Conservation (phyloP, 2,797 vertebrate species). For the Falco novaeseelandiae region DNA sequence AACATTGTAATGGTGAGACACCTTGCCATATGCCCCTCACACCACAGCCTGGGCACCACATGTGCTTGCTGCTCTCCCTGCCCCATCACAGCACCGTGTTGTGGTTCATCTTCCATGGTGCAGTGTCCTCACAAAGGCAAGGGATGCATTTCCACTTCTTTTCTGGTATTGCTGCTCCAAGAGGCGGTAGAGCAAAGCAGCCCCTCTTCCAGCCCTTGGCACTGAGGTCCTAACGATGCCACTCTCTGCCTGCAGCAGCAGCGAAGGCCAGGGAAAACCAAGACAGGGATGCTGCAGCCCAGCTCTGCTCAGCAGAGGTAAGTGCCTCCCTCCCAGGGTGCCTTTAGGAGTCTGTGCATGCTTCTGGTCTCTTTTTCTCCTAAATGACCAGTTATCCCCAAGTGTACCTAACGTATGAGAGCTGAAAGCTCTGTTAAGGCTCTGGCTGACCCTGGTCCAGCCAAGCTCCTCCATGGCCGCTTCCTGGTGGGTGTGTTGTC, state of each 20-base stretch:
- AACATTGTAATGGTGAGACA: neutral
- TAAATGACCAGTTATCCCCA: neutral
- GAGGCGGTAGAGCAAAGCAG: neutral
- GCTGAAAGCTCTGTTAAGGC: neutral
- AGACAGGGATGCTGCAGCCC: rapidly evolving
- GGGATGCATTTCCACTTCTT: neutral
- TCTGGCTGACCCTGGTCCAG: neutral
- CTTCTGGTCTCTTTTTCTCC: neutral
- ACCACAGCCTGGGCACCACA: rapidly evolving
- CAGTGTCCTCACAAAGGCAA: neutral
- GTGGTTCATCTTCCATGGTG: neutral
- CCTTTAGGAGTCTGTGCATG: neutral
- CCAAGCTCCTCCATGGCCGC: neutral
- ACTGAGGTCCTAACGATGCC: neutral
- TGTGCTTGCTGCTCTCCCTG: neutral
- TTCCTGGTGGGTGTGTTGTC: neutral
- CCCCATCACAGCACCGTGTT: neutral
- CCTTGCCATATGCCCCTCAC: neutral
- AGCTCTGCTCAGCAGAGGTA: constrained; percentile 5
- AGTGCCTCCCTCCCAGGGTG: neutral
- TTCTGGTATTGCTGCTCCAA: neutral
- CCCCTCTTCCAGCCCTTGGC: neutral
- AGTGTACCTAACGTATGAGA: neutral
- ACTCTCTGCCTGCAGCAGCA: constrained; percentile 37
- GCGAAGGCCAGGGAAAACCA: neutral